Base-by-base conservation (phyloP, 2,797 vertebrate genomes). In the Poeciliopsis infans region DNA sequence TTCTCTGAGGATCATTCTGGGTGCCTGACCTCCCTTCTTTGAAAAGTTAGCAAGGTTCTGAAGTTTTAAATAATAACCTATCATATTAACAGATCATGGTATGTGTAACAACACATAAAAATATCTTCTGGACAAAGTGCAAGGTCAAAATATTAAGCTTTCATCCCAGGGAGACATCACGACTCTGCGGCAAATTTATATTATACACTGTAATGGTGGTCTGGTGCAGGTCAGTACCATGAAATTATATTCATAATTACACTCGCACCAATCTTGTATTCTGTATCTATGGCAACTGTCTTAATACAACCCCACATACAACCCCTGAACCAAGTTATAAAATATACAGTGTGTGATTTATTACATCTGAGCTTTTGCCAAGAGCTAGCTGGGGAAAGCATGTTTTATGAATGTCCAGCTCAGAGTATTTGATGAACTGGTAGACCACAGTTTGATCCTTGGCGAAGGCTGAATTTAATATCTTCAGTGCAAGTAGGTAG, bases 381-480 rank as follows among this genome's bases (percentile, higher is more conserved):
- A 89, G 92, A 93, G 93, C 88, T 80, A 88, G 92, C 89, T 74
- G 85, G 88, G 85, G 90, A 93, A 92, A 90, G 79, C 91, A 95
- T 95, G 94, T 95, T 96, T 95, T 95, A 96, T 96, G 91, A 95
- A 95, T 93, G 92, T 90, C 84, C 87, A 83, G 90, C 88, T 87
- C 76, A 28, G 87, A 92, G 84, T 89, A 87, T 94, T 94, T 94
- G 94, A 95, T 95, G 93, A 95, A 94, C 91, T 92, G 89, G 85
- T 86, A 89, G 93, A 92, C 93, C 91, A 90, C 87, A 92, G 90
- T 90, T 94, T 94, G 93, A 95, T 93, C 91, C 90, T 80, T 90
- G 89, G 91, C 86, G 89, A 86, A 88, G 83, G 84, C 88, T 88
- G 88, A 89, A 86, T 87, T 90, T 87, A 85, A 94, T 90, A 93